phyloP scores from a whole-genome alignment of 2,797 vertebrate genomes.

The Cyclura pinguis region DNA sequence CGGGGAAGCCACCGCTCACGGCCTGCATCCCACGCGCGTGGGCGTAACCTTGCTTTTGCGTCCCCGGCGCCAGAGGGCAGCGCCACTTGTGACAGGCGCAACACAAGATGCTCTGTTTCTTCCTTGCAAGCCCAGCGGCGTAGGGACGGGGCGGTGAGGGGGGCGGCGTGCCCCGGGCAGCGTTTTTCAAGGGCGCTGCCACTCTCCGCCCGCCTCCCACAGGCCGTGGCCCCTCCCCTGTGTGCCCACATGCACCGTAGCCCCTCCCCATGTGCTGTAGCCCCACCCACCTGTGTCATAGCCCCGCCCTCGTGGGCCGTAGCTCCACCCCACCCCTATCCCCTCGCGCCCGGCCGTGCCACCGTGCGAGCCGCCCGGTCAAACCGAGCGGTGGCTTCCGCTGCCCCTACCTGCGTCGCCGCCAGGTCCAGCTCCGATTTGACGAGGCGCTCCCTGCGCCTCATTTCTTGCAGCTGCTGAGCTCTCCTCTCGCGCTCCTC shows the following conservation, averaged over 20 bases:
- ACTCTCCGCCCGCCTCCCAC: too few relatives aligned
- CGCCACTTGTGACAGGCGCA: background rate
- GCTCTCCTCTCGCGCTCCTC: slow-evolving; percentile 72
- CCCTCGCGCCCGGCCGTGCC: too few relatives aligned
- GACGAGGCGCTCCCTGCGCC: slow-evolving; percentile 77
- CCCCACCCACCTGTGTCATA: too few relatives aligned
- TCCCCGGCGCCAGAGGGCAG: background rate
- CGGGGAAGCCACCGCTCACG: background rate
- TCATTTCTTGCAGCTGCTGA: slow-evolving; percentile 78
- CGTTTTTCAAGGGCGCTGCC: too few relatives aligned
- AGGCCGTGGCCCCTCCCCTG: too few relatives aligned
- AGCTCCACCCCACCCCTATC: too few relatives aligned
- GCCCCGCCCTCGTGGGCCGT: too few relatives aligned
- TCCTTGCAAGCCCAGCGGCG: background rate
- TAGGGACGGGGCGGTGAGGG: too few relatives aligned
- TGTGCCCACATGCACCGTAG: too few relatives aligned
- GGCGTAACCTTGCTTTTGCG: background rate
- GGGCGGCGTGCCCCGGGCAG: too few relatives aligned
- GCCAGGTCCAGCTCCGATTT: slow-evolving; percentile 69
- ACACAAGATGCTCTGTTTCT: background rate
- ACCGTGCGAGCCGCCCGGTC: background rate
- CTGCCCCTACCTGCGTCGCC: slow-evolving; percentile 76
- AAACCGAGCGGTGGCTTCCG: background rate
- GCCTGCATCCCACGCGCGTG: background rate
- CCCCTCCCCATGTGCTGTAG: too few relatives aligned